phyloP scores from a whole-genome alignment of 2,113 vertebrate species.

The Todiramphus saurophagus region DNA sequence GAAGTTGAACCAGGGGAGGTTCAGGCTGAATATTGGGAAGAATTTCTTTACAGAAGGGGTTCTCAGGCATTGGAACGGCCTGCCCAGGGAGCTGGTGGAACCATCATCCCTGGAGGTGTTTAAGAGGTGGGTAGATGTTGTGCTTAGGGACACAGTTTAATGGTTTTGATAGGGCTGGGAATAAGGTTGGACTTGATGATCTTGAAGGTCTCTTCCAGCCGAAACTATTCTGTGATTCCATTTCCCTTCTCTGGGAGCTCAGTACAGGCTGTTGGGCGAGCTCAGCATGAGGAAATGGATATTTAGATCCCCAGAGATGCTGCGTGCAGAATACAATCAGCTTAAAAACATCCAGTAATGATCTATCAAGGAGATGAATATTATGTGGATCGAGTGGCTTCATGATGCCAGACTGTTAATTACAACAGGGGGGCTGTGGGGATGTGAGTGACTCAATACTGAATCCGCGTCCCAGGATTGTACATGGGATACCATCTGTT shows the following conservation, averaged over 20 bases:
- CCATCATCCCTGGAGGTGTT: too few relatives aligned
- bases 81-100: too few relatives aligned
- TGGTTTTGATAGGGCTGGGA: too few relatives aligned
- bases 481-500: background rate
- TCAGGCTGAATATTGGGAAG: too few relatives aligned
- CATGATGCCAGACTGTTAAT: background rate
- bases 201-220: too few relatives aligned
- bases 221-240: background rate
- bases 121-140: too few relatives aligned
- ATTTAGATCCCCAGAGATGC: slow-evolving; percentile 2
- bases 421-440: background rate
- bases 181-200: too few relatives aligned
- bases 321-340: background rate
- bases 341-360: background rate
- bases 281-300: background rate
- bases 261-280: background rate
- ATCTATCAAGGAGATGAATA: background rate
- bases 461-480: background rate
- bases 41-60: too few relatives aligned
- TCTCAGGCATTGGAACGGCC: too few relatives aligned
- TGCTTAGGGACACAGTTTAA: too few relatives aligned
- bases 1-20: too few relatives aligned
- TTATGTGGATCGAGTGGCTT: background rate
- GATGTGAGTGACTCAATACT: background rate
- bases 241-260: background rate